Base-by-base conservation (phyloP, 2,888 invertebrate species). In the Rhagonycha fulva region DNA sequence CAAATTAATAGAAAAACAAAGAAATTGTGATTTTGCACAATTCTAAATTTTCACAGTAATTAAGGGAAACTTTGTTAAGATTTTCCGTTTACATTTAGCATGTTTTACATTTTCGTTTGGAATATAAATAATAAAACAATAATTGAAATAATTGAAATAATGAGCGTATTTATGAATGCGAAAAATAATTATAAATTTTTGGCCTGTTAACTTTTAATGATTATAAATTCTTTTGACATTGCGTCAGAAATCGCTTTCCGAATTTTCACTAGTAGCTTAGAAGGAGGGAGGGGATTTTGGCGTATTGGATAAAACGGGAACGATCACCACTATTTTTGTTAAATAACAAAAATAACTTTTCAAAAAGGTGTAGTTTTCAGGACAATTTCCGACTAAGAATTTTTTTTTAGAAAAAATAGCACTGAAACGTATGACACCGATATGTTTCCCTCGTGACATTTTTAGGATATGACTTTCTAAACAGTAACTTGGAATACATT, bases 381-480 rank as follows among this genome's bases (percentile, higher is more conserved):
- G 47, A n/a, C n/a, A 47, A 47, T n/a, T 47, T 47, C 9, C 47
- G n/a, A 47, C n/a, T 47, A 5, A n/a, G 47, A 47, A 47, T n/a
- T 47, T 47, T 47, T 1, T 19, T 47, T 47, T n/a, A n/a, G 47
- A n/a, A 47, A 47, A 47, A 47, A 47, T n/a, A n/a, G n/a, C 47
- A 47, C 47, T 47, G 7, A 47, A 47, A 47, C n/a, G 47, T 47
- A 47, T 47, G 47, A 47, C 47, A 47, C 47, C 47, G n/a, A 47
- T 47, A 47, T 47, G 47, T 47, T 47, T 47, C 47, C 9, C 7
- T 47, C 47, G 12, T 72, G 72, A 68, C 68, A 28, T 68, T 66
- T 72, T 60, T 24, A 47, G 24, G 63, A 72, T 32, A 60, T 19
- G 24, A 23, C 24, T 72, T 72, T 67, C 47, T 47, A 60, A 72